phyloP scores from a whole-genome alignment of 2,113 vertebrate genomes.

The Cephalophus harveyi region DNA sequence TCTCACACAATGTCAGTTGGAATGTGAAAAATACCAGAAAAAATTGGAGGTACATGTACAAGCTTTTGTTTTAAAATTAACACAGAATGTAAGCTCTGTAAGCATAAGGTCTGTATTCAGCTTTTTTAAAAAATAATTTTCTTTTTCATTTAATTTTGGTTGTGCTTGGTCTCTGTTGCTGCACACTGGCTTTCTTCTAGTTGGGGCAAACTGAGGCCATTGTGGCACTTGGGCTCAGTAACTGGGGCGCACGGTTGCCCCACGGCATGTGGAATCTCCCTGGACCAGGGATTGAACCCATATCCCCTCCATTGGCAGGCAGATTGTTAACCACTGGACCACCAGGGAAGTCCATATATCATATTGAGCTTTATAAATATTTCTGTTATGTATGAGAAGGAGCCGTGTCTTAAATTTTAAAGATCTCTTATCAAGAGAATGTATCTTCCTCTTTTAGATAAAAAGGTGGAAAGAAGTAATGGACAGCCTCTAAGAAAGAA shows the following conservation, averaged over 20 bases:
- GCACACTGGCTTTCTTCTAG: background rate
- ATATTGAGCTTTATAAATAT: background rate
- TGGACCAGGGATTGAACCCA: background rate
- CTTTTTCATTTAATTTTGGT: background rate
- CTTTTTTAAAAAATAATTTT: background rate
- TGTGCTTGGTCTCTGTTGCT: background rate
- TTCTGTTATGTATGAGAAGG: background rate
- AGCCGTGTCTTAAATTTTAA: background rate
- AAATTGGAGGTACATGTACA: conserved; percentile 91
- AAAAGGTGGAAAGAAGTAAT: background rate
- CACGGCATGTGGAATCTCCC: background rate
- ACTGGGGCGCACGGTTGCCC: background rate
- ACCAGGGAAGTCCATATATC: background rate
- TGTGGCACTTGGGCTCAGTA: background rate
- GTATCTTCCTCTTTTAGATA: background rate
- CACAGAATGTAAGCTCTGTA: background rate
- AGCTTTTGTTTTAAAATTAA: conserved; percentile 7
- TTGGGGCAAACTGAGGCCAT: background rate
- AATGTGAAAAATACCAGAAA: conserved; percentile 97
- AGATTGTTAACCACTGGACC: background rate
- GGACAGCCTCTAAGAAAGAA: background rate
- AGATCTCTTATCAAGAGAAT: background rate
- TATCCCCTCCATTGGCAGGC: background rate
- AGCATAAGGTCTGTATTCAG: background rate
- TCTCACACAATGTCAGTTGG: conserved; percentile 93